phyloP scores from a whole-genome alignment of 2,113 vertebrate species.

The Tenrec ecaudatus region DNA sequence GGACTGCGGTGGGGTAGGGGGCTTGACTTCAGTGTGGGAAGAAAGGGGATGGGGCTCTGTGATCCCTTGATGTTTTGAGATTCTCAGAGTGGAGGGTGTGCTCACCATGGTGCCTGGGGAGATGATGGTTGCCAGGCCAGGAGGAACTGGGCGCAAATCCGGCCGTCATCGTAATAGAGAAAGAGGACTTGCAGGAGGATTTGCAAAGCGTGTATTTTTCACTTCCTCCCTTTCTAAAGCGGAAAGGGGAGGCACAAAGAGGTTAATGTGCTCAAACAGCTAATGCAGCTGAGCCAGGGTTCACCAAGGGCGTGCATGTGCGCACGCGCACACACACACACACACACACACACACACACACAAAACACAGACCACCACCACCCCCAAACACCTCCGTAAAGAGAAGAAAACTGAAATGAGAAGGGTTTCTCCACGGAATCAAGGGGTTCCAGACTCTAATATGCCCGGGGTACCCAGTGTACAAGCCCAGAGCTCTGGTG shows the following conservation, averaged over 20 bases:
- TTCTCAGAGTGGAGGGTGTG: not conserved
- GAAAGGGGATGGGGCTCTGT: not conserved
- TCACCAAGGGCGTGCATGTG: no score
- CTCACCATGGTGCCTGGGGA: not conserved
- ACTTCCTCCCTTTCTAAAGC: not conserved
- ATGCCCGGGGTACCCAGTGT: not conserved
- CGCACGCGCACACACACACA: no score
- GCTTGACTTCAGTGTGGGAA: rapidly evolving
- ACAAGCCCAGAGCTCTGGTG: not conserved
- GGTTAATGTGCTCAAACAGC: not conserved
- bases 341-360: no score
- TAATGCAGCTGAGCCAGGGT: not conserved
- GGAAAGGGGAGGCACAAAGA: not conserved
- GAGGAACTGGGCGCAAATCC: not conserved
- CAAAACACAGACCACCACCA: no score
- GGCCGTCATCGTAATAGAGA: no score
- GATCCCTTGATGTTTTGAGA: not conserved
- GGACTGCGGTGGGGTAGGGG: no score
- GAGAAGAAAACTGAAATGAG: not conserved
- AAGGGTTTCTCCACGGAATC: no score
- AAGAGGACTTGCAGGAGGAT: no score
- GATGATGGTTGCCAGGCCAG: not conserved
- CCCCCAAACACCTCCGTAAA: not conserved
- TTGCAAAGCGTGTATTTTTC: not conserved
- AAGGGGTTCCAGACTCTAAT: not conserved